Base-by-base conservation (phyloP, 2,113 vertebrate species). In the Choloepus hoffmanni region DNA sequence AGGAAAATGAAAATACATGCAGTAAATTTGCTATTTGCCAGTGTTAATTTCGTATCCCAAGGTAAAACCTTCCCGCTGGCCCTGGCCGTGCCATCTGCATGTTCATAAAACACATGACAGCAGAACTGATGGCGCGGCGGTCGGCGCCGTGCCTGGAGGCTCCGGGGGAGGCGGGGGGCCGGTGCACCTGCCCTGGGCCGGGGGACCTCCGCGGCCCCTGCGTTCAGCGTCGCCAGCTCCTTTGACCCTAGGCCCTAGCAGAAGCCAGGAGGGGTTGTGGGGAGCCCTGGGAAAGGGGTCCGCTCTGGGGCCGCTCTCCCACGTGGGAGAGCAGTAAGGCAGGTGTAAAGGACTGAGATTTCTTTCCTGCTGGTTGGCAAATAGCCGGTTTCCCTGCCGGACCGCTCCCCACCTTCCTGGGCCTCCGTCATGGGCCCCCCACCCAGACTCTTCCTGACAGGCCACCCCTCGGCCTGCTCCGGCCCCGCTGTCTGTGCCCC, bases 1-100 rank as follows among this genome's bases (percentile, higher is more conserved):
- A 98, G 98, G 98, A 98, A 99, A 98, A 99, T 96, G 98, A 98
- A 99, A 99, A 99, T 98, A 98, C 98, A 98, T 0, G 89, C 98
- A 76, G 98, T 98, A 98, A 99, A 98, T 98, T 98, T 98, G 67
- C 97, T 84, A 72, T 98, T 99, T 99, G 98, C 99, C 98, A 97
- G 98, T 94, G 98, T 98, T 99, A 96, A 98, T 99, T 99, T 98
- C 98, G 98, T 97, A 97, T 98, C 98, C 98, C 98, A 92, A 98
- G 97, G 98, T 98, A 98, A 98, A 98, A 92, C 96, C 97, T 97
- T 97, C 94, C 89, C 98, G 98, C 98, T 98, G 98, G 98, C 97
- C 98, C n/a, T n/a, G 82, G 95, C 97, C 28, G 63, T 96, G 96
- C 99, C 99, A 98, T 98, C 98, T 99, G 98, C 96, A 95, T 78